Base-by-base conservation (phyloP, 2,797 vertebrate genomes). In the Pipistrellus pygmaeus region DNA sequence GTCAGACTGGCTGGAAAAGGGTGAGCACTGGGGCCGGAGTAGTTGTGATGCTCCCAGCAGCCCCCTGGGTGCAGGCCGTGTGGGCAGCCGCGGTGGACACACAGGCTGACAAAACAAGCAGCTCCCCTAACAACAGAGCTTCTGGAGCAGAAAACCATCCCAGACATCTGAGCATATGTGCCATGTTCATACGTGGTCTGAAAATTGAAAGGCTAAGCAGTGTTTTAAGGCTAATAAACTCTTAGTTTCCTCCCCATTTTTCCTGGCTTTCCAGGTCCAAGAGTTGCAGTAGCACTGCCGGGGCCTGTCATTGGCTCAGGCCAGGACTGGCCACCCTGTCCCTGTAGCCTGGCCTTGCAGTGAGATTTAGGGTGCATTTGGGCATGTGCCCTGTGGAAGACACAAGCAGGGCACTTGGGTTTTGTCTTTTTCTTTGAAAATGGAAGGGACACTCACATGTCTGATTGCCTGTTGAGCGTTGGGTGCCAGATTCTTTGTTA, bases 131-230 rank as follows among this genome's bases (percentile, higher is more conserved):
- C 27, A 69, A 78, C 57, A 60, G 32, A 48, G n/a, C 48, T 38
- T 64, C 10, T 72, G 27, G 15, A 41, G 62, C 17, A n/a, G 78
- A 57, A 72, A 53, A 76, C 77, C 80, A 17, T 62, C 75, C 11
- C 48, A 87, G 87, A 62, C 57, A 51, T 75, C 85, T 68, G 69
- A 76, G 53, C 89, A 60, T 72, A 57, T 77, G 46, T 92, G 66
- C 62, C 4, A 25, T 84, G 90, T 90, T 84, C 44, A 66, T 55
- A n/a, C 21, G 35, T 20, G 25, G 2, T 64, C 72, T 93, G 90
- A 85, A 82, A 88, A 62, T 35, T 9, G 32, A 38, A 93, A 94
- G n/a, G 44, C 71, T 80, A 51, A 80, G 86, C 64, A 51, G 14
- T 86, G 51, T 71, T 80, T 81, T 48, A 81, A 68, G 46, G 20